Percentiles rank a stretch among this genome's conserved stretches.
phyloP scores from a whole-genome alignment of 1,140 invertebrate genomes.

The Ectropis grisescens region DNA sequence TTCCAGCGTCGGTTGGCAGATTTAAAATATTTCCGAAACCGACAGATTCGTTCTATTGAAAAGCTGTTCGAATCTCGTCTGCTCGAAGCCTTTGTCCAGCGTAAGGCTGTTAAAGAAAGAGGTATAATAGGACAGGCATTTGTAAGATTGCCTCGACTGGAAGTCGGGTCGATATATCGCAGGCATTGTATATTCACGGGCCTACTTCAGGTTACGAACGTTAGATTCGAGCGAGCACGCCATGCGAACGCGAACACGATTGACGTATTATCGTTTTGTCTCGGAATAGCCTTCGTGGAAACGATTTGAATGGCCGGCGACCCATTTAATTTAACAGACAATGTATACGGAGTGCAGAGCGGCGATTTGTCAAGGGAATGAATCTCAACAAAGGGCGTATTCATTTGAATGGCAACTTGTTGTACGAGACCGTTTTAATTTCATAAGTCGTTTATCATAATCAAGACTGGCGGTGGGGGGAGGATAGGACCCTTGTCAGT shows the following conservation, averaged over 20 bases:
- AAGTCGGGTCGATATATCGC: constrained; percentile 25
- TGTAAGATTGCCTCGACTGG: constrained; percentile 21
- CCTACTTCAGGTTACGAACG: constrained; percentile 27
- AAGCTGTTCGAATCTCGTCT: constrained; percentile 7
- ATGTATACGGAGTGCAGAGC: constrained; percentile 47
- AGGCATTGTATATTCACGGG: constrained; percentile 34
- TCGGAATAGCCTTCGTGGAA: constrained; percentile 49
- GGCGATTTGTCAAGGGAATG: constrained; percentile 66
- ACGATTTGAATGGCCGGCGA: constrained; percentile 41
- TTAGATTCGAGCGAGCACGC: constrained; percentile 32
- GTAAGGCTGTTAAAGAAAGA: constrained; percentile 17
- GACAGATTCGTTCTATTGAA: background rate
- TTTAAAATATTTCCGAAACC: too few relatives aligned
- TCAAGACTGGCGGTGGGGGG: constrained; percentile 36
- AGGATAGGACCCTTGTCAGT: constrained; percentile 58
- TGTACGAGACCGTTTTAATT: constrained; percentile 65
- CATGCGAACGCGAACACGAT: constrained; percentile 40
- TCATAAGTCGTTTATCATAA: constrained; percentile 70
- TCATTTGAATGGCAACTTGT: constrained; percentile 65
- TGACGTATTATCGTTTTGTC: constrained; percentile 51
- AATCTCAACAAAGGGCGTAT: constrained; percentile 63
- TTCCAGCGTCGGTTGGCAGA: too few relatives aligned
- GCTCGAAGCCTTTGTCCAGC: constrained; percentile 11
- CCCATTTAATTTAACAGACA: constrained; percentile 58
- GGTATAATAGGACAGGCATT: constrained; percentile 23